Base-by-base conservation (phyloP, 2,888 invertebrate genomes). In the Pollenia angustigena region DNA sequence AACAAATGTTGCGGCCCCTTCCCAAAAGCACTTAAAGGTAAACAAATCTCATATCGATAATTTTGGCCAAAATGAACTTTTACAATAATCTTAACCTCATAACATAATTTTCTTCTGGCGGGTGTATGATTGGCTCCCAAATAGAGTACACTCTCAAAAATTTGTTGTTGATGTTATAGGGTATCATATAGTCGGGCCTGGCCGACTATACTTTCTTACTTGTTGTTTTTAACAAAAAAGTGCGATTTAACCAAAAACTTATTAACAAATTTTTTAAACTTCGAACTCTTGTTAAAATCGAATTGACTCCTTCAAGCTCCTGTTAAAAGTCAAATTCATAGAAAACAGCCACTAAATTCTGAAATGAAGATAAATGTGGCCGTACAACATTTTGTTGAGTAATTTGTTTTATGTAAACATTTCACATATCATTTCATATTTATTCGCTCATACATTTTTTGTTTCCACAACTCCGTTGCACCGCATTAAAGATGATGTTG, bases 371-470 rank as follows among this genome's bases (percentile, higher is more conserved):
- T 82, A 54, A 85, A 87, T 87, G 75, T 44, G 54, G 42, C n/a
- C 69, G 16, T 71, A n/a, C 58, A 80, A 74, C 71, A 76, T 75
- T 87, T 80, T 82, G 87, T 85, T 69, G 81, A 84, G 58, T 82
- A 85, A 87, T 87, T 87, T 87, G 85, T 87, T 87, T 79, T 82
- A 44, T 87, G 69, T 81, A 79, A 87, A 79, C 78, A 87, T 84
- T 84, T 80, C 80, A 72, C 78, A 87, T 84, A 81, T 80, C 80
- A 72, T 72, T 79, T 66, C 23, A 84, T 11, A 83, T 83, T 72
- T 78, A 18, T 44, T 84, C 50, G 44, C 64, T 69, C 52, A 72
- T 64, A 56, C 54, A 1, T 46, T 16, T 80, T 62, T n/a, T n/a
- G 9, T 32, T 32, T 32, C 32, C 32, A 32, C 0, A 42, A 50